Evolutionary conservation across 2,113 vertebrate species (phyloP).

Genomic region (Zosterops borbonicus): DNA sequence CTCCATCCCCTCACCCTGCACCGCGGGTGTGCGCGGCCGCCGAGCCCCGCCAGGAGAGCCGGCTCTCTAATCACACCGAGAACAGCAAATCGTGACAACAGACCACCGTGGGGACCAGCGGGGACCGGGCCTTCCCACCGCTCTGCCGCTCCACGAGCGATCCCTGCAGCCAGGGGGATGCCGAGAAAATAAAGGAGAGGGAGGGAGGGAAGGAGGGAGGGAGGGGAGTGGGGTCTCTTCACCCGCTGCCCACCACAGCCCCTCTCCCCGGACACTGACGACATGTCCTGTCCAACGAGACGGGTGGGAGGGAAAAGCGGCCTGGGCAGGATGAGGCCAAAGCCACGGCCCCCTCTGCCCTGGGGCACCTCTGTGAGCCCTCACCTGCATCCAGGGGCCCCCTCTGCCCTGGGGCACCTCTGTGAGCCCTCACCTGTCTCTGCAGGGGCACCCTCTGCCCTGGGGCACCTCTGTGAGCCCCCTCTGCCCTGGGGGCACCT

Average conservation of each 20-base stretch:
- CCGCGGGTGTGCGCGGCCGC: not conserved
- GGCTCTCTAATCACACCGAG: not conserved
- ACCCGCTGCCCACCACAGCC: not conserved
- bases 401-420: accelerated
- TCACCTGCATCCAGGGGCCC: accelerated
- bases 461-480: not conserved
- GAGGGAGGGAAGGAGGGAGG: not conserved
- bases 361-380: not conserved
- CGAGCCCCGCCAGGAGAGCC: not conserved
- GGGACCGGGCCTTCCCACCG: not conserved
- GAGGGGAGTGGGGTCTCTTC: not conserved
- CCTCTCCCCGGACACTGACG: accelerated
- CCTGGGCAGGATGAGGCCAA: not conserved
- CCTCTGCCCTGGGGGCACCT: accelerated
- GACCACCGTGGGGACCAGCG: not conserved
- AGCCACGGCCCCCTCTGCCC: accelerated
- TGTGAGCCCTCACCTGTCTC: too few relatives aligned
- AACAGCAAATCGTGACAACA: not conserved
- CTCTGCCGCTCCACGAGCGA: too few relatives aligned
- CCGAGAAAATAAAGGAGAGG: too few relatives aligned
- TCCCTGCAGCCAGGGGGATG: too few relatives aligned
- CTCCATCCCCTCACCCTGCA: not conserved
- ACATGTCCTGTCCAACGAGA: not conserved
- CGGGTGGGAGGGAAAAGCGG: accelerated
- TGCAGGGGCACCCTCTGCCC: accelerated